Base-by-base conservation (phyloP, 2,113 vertebrate genomes). In the Aptenodytes patagonicus region DNA sequence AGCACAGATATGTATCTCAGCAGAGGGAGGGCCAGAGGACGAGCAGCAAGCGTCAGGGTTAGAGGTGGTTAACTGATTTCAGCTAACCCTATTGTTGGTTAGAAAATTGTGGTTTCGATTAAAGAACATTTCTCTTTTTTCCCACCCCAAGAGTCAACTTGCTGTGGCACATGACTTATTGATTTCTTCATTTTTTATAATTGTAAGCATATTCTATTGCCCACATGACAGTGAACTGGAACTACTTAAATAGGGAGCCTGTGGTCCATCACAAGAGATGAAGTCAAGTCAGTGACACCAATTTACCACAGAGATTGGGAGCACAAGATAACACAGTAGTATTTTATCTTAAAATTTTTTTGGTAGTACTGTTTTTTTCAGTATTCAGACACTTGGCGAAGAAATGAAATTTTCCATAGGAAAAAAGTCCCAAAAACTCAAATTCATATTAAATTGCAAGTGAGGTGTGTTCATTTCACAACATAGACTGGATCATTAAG, bases 71-170 rank as follows among this genome's bases (percentile, higher is more conserved):
- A 73, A 47, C 10, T 51, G 7, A 44, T 68, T 78, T 24, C 19
- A 72, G 21, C 6, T 25, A 75, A 83, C 1, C 2, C 5, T 49
- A 8, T 12, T 17, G 9, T 11, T 80, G 17, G 49, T 40, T 40
- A 54, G 17, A 91, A 94, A 84, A 49, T 14, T 38, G 6, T 36
- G 12, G 1, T 2, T 88, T 77, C 26, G 10, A 71, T 57, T 62
- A 1, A 38, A 70, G 6, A 32, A 16, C 2, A 8, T 13, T 1
- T 49, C 1, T 16, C 38, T 17, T 55, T 29, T 34, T 34, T 49
- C 5, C 3, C 0, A 3, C 42, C 21, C 5, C 5, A 60, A 29
- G 2, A 38, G 16, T n/a, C 58, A 36, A 12, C 6, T 52, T 89
- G 65, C 42, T 68, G 24, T 66, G 36, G 7, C 18, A 73, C 11